Base-by-base conservation (phyloP, 2,888 invertebrate species). In the Parnassius smintheus region DNA sequence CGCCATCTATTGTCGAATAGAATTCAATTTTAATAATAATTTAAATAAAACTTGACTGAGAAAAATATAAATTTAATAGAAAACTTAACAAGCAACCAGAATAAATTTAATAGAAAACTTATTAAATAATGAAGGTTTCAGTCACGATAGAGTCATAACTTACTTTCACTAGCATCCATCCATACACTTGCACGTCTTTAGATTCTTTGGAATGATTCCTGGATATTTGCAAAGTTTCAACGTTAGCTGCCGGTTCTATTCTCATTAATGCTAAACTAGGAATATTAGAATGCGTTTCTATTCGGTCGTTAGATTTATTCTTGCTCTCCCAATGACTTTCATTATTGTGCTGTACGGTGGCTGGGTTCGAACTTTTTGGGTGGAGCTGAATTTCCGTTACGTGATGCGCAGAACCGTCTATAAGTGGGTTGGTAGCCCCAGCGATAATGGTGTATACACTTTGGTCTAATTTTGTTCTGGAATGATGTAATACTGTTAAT, bases 81-180 rank as follows among this genome's bases (percentile, higher is more conserved):
- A 25, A 25, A 25, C 25, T 25, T 25, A 25, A 25, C 25, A 25
- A 2, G 25, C 2, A 25, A 25, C 0, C 25, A 25, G 25, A 25
- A 25, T 25, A 2, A n/a, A n/a, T n/a, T n/a, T n/a, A n/a, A n/a
- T n/a, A n/a, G n/a, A n/a, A 2, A 25, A 25, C 2, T 2, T 2
- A 25, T 25, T 25, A 2, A 25, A 35, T 3, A 35, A 4, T 35
- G 0, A 4, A 4, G 3, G 7, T 35, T 35, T 4, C 4, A 35
- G 35, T 35, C 7, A 7, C 35, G 4, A 35, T 35, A 35, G 35
- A 7, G 35, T 35, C 35, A 35, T 42, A 52, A 41, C 61, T 66
- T 61, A 82, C 83, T 74, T 77, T 76, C 4, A 65, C 63, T 59
- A 77, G 60, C 11, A 66, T 56, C 82, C 83, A 83, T 2, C 81